phyloP scores from a whole-genome alignment of 1,140 invertebrate species.

The Tetraneura akinire region DNA sequence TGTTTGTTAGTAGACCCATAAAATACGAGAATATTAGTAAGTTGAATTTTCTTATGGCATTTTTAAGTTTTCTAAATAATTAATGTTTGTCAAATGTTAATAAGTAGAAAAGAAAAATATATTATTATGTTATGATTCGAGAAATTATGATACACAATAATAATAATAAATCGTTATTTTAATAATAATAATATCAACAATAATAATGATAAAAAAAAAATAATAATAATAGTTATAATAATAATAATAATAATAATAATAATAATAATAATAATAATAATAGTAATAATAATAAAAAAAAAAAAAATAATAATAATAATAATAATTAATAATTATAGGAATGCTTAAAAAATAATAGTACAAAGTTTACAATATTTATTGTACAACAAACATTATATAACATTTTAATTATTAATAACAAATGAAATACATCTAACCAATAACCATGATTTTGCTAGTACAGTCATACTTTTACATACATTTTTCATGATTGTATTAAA shows the following conservation, averaged over 20 bases:
- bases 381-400: constrained; percentile 45
- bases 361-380: constrained; percentile 39
- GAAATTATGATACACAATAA: background rate
- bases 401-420: constrained; percentile 31
- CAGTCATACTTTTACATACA: constrained; percentile 41
- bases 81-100: too few species aligned
- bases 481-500: constrained; percentile 45
- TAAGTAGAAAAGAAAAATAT: too few species aligned
- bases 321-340: constrained; percentile 39
- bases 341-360: constrained; percentile 47
- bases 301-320: constrained; percentile 43
- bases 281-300: too few species aligned
- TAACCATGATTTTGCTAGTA: constrained; percentile 33
- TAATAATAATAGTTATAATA: background rate
- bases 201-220: constrained; percentile 11
- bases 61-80: too few species aligned
- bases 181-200: constrained; percentile 41
- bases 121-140: background rate
- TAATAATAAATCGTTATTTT: constrained; percentile 26
- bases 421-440: constrained; percentile 42
- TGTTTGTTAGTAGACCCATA: too few species aligned
- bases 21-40: too few species aligned
- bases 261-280: constrained; percentile 44
- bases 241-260: constrained; percentile 24
- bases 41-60: too few species aligned